Evolutionary conservation across 2,888 invertebrate genomes (phyloP).

Genomic region (Drosophila quasianomalipes): DNA sequence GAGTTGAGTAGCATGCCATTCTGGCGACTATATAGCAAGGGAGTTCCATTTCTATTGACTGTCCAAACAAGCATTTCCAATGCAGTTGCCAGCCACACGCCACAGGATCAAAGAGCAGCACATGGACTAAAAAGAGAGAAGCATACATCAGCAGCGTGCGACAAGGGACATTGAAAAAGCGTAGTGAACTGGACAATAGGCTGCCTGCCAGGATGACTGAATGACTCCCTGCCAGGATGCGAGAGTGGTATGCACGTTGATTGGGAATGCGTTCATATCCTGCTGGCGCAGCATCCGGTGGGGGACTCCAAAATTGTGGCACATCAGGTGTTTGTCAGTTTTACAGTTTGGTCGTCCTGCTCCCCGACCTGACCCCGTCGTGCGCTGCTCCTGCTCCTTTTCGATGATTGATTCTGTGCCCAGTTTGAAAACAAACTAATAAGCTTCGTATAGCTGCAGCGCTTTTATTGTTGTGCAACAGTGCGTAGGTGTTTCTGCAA

Average conservation of each 20-base stretch:
- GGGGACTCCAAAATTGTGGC: constrained; percentile 34
- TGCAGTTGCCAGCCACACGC: constrained; percentile 64
- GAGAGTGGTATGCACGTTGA: constrained; percentile 11
- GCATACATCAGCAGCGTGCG: constrained; percentile 17
- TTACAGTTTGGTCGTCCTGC: constrained; percentile 12
- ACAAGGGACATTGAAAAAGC: constrained; percentile 1
- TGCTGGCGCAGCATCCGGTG: constrained; percentile 63
- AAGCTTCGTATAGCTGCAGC: constrained; percentile 47
- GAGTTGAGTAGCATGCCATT: background rate
- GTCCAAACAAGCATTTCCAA: constrained; percentile 7
- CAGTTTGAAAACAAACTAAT: constrained; percentile 74
- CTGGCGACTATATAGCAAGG: background rate
- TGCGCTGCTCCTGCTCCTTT: background rate
- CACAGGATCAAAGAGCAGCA: constrained; percentile 65
- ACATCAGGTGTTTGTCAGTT: constrained; percentile 49
- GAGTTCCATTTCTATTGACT: background rate
- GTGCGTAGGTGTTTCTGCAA: constrained; percentile 67
- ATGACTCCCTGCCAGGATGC: constrained; percentile 7
- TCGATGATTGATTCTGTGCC: constrained; percentile 70
- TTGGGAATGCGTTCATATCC: constrained; percentile 70
- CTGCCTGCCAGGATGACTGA: background rate
- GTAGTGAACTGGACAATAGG: constrained; percentile 24
- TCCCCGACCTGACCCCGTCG: too few relatives aligned
- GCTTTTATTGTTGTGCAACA: constrained; percentile 70
- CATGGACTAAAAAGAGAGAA: constrained; percentile 16